phyloP scores from a whole-genome alignment of 1,140 invertebrate species.

The Lanistes nyassanus region DNA sequence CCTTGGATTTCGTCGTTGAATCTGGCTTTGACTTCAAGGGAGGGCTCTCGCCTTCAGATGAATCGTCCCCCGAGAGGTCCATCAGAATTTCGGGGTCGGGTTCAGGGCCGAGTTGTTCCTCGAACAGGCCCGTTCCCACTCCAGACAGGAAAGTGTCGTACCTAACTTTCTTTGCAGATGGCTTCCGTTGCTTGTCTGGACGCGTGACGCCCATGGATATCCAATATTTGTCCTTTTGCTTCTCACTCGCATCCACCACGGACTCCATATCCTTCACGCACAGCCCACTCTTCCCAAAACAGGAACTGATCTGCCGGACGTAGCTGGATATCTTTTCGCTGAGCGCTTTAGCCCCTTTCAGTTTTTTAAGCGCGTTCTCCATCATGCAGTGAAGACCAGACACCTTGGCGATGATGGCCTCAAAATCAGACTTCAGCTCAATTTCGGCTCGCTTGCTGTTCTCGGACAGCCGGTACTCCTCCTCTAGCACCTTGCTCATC shows the following conservation, averaged over 20 bases:
- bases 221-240: background rate
- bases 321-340: slow-evolving; percentile 17
- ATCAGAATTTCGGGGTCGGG: too few species aligned
- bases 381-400: slow-evolving; percentile 19
- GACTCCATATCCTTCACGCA: background rate
- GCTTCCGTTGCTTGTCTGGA: background rate
- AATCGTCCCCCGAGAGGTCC: too few species aligned
- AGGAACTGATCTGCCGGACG: background rate
- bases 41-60: too few species aligned
- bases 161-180: too few species aligned
- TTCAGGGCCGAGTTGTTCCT: too few species aligned
- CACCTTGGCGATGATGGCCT: slow-evolving; percentile 20
- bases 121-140: too few species aligned
- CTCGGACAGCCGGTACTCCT: background rate
- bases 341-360: background rate
- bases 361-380: slow-evolving; percentile 2
- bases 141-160: too few species aligned
- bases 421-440: slow-evolving; percentile 23
- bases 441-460: slow-evolving; percentile 10
- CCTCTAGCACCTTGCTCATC: slow-evolving; percentile 8
- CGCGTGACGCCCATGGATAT: background rate
- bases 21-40: too few species aligned
- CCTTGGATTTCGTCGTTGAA: too few species aligned
- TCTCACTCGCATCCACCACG: slow-evolving; percentile 1
- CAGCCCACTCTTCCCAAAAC: background rate